Evolutionary conservation across 2,797 vertebrate species (phyloP).

Genomic region (Vespertilio murinus): DNA sequence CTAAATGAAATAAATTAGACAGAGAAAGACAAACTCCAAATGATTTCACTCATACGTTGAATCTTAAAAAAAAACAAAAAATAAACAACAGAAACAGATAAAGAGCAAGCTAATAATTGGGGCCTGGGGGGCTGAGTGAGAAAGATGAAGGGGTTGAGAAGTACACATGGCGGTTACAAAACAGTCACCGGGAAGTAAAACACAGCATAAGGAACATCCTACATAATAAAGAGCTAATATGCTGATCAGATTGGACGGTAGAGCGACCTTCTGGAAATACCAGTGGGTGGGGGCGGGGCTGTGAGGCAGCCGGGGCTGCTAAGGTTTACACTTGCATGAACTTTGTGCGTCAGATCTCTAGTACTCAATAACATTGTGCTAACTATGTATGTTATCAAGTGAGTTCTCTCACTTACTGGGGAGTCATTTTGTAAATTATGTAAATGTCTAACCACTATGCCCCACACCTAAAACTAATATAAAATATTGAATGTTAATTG

Average conservation of each 20-base stretch:
- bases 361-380: no score
- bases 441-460: neutral
- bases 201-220: neutral
- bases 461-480: neutral
- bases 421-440: no score
- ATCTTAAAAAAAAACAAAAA: neutral
- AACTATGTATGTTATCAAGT: neutral
- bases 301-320: no score
- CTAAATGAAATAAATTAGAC: neutral
- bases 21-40: neutral
- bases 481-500: neutral
- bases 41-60: neutral
- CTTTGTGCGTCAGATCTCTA: no score
- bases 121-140: no score
- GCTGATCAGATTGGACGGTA: no score
- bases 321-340: no score
- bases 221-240: no score
- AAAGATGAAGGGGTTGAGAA: neutral
- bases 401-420: neutral
- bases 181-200: neutral
- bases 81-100: neutral
- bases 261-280: no score
- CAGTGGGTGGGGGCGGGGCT: no score
- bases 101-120: neutral
- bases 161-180: neutral